Base-by-base conservation (phyloP, 2,113 vertebrate species). In the Cyanistes caeruleus region DNA sequence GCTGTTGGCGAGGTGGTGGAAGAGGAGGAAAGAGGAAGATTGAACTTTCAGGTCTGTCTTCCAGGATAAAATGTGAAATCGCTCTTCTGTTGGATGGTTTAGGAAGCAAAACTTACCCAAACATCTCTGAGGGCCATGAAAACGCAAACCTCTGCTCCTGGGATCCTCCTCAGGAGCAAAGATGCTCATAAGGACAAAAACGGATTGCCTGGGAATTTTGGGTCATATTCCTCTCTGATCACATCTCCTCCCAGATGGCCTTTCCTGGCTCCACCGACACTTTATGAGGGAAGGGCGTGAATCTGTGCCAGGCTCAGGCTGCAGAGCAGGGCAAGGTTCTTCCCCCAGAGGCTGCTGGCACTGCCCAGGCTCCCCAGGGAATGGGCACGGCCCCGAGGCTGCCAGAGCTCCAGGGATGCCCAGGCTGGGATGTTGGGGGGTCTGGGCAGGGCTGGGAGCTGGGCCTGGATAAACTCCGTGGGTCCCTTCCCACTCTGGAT, bases 241-340 rank as follows among this genome's bases (percentile, higher is more conserved):
- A 3, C 23, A 7, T 44, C 84, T 22, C 44, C 30, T 78, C 37
- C 35, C 65, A 73, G 33, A 17, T 58, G 90, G 19, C 35, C 20
- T 41, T 84, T 53, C 52, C 49, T 51, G 65, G 30, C 43, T 68
- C 39, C 22, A 23, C 0, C 3, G n/a, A 15, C 41, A 23, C 28
- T 43, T 4, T 4, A 0, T 8, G 39, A 60, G 46, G 24, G 60
- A 12, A 12, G 0, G 20, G 33, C 1, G 1, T 20, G 9, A 2
- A 52, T 1, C 28, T 35, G 62, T 5, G 62, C 0, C n/a, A 73
- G 58, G 53, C 2, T 82, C 24, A 60, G 78, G 62, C 25, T 68
- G 78, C 3, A 89, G 48, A 3, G 4, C 53, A 75, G 62, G 52
- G 9, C 3, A 75, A 82, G 62, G 78, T 1, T 53, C 62, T 75